Base-by-base conservation (phyloP, 2,113 vertebrate species). In the Melanotaenia duboulayi region DNA sequence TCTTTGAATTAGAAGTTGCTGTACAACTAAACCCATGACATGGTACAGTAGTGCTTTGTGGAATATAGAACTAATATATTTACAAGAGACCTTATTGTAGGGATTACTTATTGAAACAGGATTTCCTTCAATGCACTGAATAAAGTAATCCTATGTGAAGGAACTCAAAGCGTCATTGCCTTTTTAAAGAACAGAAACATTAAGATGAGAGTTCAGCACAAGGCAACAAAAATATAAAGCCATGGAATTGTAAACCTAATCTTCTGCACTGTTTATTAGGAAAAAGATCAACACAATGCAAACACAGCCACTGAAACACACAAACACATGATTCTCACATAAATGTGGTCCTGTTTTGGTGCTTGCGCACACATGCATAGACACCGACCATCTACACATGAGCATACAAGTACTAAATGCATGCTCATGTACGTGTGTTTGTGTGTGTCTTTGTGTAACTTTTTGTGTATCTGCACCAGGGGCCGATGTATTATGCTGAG, bases 401-500 rank as follows among this genome's bases (percentile, higher is more conserved):
- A 84, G 63, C 17, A n/a, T 23, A 48, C 61, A 57, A 37, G 51
- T 70, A 11, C 46, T 60, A 23, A 65, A 42, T 40, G n/a, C 52
- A 51, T 35, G 58, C 22, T 32, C 46, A 11, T 51, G 55, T 77
- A 37, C 19, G 0, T 77, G 44, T 40, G 2, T 32, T n/a, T 4
- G 0, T 77, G 44, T 40, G 2, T 32, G 24, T 4, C 7, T 20
- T 10, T 52, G 57, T 56, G 39, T 60, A 32, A 32, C 60, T 50
- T 49, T 65, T 11, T 58, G 66, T 76, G 65, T 44, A 0, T 67
- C 17, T 65, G 39, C 42, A 64, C 73, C 75, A 67, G 70, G 52
- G 76, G 78, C 78, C 59, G 78, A 58, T 64, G 67, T 76, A 83
- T 76, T 67, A 74, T 68, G 72, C 75, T 28, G 72, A 78, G 82